Evolutionary conservation across 1,140 invertebrate species (phyloP).

Genomic region (Tribolium madens): DNA sequence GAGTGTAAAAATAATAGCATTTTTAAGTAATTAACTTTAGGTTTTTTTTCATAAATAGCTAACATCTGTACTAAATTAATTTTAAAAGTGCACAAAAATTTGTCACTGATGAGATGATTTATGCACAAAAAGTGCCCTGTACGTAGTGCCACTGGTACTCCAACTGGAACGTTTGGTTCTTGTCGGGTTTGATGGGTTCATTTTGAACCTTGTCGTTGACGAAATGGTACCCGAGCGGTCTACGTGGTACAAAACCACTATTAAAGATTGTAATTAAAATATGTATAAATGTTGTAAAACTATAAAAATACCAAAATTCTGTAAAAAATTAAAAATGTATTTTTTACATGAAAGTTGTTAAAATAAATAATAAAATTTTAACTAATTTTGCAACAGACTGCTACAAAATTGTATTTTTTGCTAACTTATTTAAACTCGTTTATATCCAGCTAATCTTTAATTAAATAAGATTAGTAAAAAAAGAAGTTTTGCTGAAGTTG

Average conservation of each 20-base stretch:
- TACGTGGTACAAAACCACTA: no score
- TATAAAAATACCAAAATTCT: no score
- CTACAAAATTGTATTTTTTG: not conserved
- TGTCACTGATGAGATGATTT: no score
- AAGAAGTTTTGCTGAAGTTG: not conserved
- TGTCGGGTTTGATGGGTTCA: constrained; percentile 44
- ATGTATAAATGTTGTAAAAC: no score
- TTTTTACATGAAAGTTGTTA: no score
- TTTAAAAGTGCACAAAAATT: no score
- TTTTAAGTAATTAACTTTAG: not conserved
- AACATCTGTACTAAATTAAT: not conserved
- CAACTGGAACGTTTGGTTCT: constrained; percentile 50
- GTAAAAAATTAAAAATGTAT: no score
- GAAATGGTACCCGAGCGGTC: constrained; percentile 53
- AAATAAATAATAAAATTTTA: no score
- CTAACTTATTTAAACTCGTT: not conserved
- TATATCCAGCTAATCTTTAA: not conserved
- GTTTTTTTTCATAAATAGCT: not conserved
- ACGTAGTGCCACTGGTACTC: constrained; percentile 64
- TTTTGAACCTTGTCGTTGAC: constrained; percentile 7
- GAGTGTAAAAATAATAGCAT: not conserved
- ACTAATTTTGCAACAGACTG: no score
- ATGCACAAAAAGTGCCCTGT: no score
- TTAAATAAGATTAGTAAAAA: not conserved
- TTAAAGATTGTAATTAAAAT: no score